Evolutionary conservation across 2,888 invertebrate species (phyloP), one percentile per base, ranked within the genome.

Genomic region (Xestoiulus laeticollis): DNA sequence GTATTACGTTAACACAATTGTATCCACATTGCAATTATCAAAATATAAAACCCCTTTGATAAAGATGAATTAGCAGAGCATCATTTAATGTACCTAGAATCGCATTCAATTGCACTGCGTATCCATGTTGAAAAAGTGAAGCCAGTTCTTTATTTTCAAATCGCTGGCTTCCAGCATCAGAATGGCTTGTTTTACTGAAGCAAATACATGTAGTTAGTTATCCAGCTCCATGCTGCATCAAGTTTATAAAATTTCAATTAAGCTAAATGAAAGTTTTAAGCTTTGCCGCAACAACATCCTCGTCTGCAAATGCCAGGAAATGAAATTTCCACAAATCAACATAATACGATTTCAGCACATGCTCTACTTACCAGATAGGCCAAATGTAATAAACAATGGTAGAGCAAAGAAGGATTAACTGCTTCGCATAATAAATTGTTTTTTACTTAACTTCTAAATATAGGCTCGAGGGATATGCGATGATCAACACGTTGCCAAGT

Each of bases 401-500:
- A 22, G 10, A 10, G 22, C 68, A 68, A 68, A 26, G 26, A 26
- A 68, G 22, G 68, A 68, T 26, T 68, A 26, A 68, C 22, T 12
- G 48, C 48, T 68, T 26, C 26, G 22, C n/a, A 68, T 68, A 12
- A 26, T 22, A 26, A 68, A 68, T 68, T 68, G 68, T 68, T 68
- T 68, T 68, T 26, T 22, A 68, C 68, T 68, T 26, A 5, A 26
- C 2, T n/a, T 26, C 68, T 26, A 68, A 68, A 68, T 68, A 68
- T 68, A 68, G 68, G 26, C 22, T 59, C 59, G 59, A n/a, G 16
- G 59, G n/a, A 59, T 59, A n/a, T n/a, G n/a, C 26, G 68, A 68
- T 26, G 68, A 68, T 68, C 68, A 68, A 68, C 68, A 68, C 68
- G 68, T 68, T 68, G 68, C 68, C 68, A 68, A 68, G 68, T 68